phyloP scores from a whole-genome alignment of 1,140 invertebrate species.

The Rhynchophorus ferrugineus region DNA sequence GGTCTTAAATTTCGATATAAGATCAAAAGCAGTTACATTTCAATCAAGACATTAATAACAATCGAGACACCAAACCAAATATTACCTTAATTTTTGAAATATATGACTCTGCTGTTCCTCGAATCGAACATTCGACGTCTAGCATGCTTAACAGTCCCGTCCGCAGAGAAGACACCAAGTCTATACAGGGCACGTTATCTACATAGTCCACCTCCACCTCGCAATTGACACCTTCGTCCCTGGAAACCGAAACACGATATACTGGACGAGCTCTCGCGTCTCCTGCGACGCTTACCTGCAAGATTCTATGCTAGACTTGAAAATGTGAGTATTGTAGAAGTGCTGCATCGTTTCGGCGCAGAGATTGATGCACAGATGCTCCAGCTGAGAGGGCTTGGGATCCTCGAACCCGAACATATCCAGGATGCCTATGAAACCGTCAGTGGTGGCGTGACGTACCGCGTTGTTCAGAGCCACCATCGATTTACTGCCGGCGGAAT shows the following conservation, averaged over 20 bases:
- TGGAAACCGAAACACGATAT: constrained; percentile 23
- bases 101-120: constrained; percentile 81
- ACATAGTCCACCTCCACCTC: constrained; percentile 90
- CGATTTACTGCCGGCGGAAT: constrained; percentile 73
- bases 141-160: constrained; percentile 86
- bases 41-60: no score
- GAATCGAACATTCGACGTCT: constrained; percentile 85
- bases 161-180: constrained; percentile 86
- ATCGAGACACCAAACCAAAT: no score
- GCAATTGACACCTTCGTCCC: constrained; percentile 87
- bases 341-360: constrained; percentile 97
- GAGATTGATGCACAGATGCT: constrained; percentile 90
- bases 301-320: constrained; percentile 89
- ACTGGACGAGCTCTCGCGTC: no score
- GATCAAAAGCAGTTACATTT: no score
- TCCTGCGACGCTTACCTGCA: constrained; percentile 53
- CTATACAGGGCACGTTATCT: constrained; percentile 92
- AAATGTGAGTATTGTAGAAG: constrained; percentile 95
- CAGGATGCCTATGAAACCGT: constrained; percentile 89
- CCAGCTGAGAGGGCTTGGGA: constrained; percentile 79
- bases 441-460: constrained; percentile 86
- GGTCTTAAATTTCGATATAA: no score
- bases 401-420: constrained; percentile 97
- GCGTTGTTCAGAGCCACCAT: constrained; percentile 89
- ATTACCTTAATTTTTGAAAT: constrained; percentile 69